phyloP scores from a whole-genome alignment of 1,140 invertebrate species.

The Calliphora vicina region DNA sequence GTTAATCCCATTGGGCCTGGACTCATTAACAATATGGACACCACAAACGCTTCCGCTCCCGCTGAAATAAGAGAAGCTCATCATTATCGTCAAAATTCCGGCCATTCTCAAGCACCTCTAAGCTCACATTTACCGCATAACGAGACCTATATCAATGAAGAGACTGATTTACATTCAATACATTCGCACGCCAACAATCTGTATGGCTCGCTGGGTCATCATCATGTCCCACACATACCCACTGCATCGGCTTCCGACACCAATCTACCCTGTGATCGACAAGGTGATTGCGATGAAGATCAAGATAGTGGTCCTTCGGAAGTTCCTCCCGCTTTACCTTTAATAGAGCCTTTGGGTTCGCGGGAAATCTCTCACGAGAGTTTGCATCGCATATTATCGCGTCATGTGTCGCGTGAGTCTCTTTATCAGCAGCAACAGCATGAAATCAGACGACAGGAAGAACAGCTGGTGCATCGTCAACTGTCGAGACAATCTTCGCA shows the following conservation, averaged over 20 bases:
- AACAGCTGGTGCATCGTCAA: slow-evolving; percentile 63
- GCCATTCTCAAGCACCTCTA: slow-evolving; percentile 25
- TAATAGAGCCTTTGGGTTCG: slow-evolving; percentile 78
- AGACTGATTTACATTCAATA: slow-evolving; percentile 42
- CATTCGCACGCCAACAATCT: slow-evolving; percentile 26
- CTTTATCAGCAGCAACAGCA: slow-evolving; percentile 66
- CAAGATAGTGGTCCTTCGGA: slow-evolving; percentile 76
- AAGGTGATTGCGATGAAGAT: slow-evolving; percentile 70
- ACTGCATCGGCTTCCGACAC: slow-evolving; percentile 3
- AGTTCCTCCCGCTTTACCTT: slow-evolving; percentile 76
- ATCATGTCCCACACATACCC: slow-evolving; percentile 20
- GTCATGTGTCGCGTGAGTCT: slow-evolving; percentile 67
- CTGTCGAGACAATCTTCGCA: slow-evolving; percentile 59
- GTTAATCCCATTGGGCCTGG: slow-evolving; percentile 39
- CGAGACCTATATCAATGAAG: slow-evolving; percentile 23
- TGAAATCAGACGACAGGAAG: slow-evolving; percentile 10
- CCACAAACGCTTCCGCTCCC: slow-evolving; percentile 39
- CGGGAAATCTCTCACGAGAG: slow-evolving; percentile 82
- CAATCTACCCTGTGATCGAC: slow-evolving; percentile 37
- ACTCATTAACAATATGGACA: slow-evolving; percentile 36
- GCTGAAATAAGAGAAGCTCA: slow-evolving; percentile 39
- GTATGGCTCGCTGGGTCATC: slow-evolving; percentile 33
- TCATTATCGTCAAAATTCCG: slow-evolving; percentile 35
- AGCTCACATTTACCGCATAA: slow-evolving; percentile 18
- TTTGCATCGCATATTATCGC: slow-evolving; percentile 71